These are phyloP conservation scores for Pseudoips prasinana DNA, from an alignment of 2,888 invertebrate species.

Conservation along the genomic window DNA sequence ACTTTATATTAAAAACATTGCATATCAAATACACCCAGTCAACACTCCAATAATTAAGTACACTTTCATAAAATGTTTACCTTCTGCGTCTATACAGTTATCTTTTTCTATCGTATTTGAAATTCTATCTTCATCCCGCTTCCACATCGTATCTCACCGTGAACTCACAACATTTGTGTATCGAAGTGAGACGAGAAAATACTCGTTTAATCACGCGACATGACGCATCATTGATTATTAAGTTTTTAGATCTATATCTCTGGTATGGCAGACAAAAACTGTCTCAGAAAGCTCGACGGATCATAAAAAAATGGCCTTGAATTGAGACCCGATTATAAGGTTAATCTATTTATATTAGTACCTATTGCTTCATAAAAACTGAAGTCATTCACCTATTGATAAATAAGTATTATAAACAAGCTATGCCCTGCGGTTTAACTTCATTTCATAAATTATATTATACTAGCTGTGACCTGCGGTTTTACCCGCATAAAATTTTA, in stretches of 20 bases:
- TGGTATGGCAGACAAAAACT: constrained; percentile 20
- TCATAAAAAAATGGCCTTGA: neutral
- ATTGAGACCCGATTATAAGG: neutral
- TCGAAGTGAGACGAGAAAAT: constrained; percentile 25
- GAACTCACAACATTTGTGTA: constrained; percentile 36
- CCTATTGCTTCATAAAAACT: neutral
- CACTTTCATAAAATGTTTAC: constrained; percentile 36
- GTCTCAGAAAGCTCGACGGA: constrained; percentile 28
- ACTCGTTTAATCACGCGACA: constrained; percentile 26
- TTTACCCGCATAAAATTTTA: too few species aligned
- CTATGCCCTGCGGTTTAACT: too few species aligned
- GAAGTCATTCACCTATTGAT: neutral
- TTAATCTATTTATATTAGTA: neutral
- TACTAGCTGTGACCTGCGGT: too few species aligned
- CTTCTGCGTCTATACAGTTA: constrained; percentile 15
- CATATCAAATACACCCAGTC: constrained; percentile 2
- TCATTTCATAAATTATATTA: too few species aligned
- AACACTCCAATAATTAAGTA: constrained; percentile 28
- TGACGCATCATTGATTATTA: constrained; percentile 25
- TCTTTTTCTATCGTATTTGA: constrained; percentile 3
- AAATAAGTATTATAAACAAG: too few species aligned
- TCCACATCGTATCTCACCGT: constrained; percentile 16
- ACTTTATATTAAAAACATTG: too few species aligned
- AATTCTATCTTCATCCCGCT: constrained; percentile 6
- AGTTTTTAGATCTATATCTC: constrained; percentile 31